Base-by-base conservation (phyloP, 2,113 vertebrate genomes). In the Chaenogobius annularis region DNA sequence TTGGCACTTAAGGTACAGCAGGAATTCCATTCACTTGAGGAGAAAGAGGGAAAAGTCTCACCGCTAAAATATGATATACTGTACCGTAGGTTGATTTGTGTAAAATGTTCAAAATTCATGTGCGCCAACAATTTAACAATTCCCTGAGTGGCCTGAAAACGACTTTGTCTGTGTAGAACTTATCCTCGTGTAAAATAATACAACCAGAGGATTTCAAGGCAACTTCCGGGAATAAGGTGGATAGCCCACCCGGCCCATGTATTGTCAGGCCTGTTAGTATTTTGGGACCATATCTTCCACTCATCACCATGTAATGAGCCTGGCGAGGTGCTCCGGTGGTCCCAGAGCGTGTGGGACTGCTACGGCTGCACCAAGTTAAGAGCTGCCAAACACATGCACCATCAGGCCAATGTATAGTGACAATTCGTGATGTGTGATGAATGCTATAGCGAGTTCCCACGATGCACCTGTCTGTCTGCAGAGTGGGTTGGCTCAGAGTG, bases 381-480 rank as follows among this genome's bases (percentile, higher is more conserved):
- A 73, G 79, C 73, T 79, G 82, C 81, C 81, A 79, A 65, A 84
- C 77, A 82, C 83, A 72, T 0, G 19, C 13, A 8, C 68, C 76
- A 74, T 77, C 82, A 72, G 64, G 76, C 62, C 65, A 40, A 82
- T 59, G 40, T 55, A 63, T 5, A 31, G 73, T 67, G 43, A 82
- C 73, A 71, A 77, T 78, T 64, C 56, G 64, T 66, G 76, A 47
- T 69, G 69, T 81, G 75, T 74, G 66, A 11, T 61, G 59, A 70
- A 54, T 5, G 13, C 69, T 63, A 8, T 40, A 1, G 10, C 62
- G 7, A 69, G 68, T 43, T 13, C 56, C 66, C 14, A 12, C 7
- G 14, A 22, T 52, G 82, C 90, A 92, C 91, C 90, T 88, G 86
- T 90, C 90, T 88, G 86, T 90, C 77, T 68, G 70, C 48, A 14